These are phyloP conservation scores for Pungitius pungitius DNA, from an alignment of 2,113 vertebrate genomes.

Conservation along the genomic window DNA sequence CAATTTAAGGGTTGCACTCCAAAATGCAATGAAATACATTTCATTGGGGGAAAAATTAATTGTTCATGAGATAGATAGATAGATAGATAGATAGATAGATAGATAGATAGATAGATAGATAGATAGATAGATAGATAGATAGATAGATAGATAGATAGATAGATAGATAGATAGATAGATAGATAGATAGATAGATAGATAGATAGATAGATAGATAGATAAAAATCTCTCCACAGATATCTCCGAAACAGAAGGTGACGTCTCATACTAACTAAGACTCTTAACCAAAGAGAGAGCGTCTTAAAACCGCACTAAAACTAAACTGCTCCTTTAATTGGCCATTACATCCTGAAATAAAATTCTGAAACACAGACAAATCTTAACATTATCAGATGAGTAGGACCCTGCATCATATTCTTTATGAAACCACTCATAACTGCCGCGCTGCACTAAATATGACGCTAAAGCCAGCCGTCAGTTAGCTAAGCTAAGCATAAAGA, in stretches of 20 bases:
- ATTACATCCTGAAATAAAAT: neutral
- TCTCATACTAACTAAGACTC: neutral
- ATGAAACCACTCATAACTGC: neutral
- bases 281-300: neutral
- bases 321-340: neutral
- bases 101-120: constrained; percentile 5
- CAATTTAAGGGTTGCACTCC: constrained; percentile 8
- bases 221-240: neutral
- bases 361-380: accelerated
- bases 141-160: constrained; percentile 14
- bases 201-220: constrained; percentile 14
- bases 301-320: neutral
- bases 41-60: neutral
- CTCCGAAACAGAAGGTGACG: neutral
- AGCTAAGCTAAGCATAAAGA: neutral
- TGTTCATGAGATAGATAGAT: neutral
- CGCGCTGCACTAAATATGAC: neutral
- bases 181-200: constrained; percentile 8
- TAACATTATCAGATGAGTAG: neutral
- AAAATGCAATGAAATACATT: constrained; percentile 23
- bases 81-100: constrained; percentile 10
- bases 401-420: neutral
- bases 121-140: constrained; percentile 10
- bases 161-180: constrained; percentile 10
- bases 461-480: neutral